A percentile compares a stretch with the other conserved stretches of the same genome.
These are phyloP conservation scores for Paratrypauchen microcephalus DNA, from an alignment of 2,797 vertebrate species.

Conservation along the genomic window DNA sequence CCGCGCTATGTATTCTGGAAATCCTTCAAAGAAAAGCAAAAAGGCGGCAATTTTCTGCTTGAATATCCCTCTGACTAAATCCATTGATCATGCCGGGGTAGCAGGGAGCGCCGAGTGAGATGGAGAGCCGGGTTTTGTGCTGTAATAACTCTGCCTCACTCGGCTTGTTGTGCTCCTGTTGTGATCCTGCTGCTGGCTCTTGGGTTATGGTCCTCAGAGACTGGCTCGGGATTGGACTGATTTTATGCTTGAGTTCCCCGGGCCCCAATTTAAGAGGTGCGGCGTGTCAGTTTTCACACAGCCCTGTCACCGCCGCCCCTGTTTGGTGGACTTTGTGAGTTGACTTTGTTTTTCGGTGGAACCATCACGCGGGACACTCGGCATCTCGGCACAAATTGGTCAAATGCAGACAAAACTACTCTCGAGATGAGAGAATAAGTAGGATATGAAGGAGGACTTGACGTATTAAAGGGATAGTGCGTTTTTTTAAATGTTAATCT, in stretches of 20 bases:
- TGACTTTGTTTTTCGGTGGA: slow-evolving; percentile 55
- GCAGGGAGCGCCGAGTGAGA: slow-evolving; percentile 91
- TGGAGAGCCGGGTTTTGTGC: slow-evolving; percentile 95
- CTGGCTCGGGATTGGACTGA: slow-evolving; percentile 95
- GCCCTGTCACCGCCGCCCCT: slow-evolving; percentile 90
- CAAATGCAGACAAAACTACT: slow-evolving; percentile 29
- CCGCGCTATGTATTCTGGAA: slow-evolving; percentile 80
- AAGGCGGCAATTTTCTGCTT: slow-evolving; percentile 99
- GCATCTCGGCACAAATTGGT: slow-evolving; percentile 71
- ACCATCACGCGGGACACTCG: slow-evolving; percentile 70
- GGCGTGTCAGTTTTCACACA: slow-evolving; percentile 98
- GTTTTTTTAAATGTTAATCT: no score
- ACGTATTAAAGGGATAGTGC: no score
- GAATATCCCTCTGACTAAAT: slow-evolving; percentile 99
- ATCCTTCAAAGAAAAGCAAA: slow-evolving; percentile 93
- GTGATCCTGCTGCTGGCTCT: slow-evolving; percentile 95
- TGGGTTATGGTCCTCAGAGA: slow-evolving; percentile 91
- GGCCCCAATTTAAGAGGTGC: slow-evolving; percentile 98
- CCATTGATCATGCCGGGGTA: slow-evolving; percentile 99
- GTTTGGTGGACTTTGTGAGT: slow-evolving; percentile 80
- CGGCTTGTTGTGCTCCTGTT: slow-evolving; percentile 87
- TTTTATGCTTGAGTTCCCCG: slow-evolving; percentile 98
- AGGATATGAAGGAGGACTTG: neutral
- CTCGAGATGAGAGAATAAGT: neutral
- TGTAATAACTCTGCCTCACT: slow-evolving; percentile 99